phyloP scores from a whole-genome alignment of 1,140 invertebrate species.

The Holotrichia oblita region DNA sequence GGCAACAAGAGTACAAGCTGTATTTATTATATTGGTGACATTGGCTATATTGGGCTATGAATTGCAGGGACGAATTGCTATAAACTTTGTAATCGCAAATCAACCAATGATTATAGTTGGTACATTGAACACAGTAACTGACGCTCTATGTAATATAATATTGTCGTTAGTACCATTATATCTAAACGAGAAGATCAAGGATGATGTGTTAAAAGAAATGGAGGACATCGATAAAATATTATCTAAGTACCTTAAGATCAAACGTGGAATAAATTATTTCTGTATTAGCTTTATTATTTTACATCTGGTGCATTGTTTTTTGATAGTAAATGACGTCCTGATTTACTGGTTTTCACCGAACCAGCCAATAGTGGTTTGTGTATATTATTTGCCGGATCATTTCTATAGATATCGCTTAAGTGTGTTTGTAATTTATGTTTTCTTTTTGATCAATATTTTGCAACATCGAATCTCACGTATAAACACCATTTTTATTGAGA shows the following conservation, averaged over 20 bases:
- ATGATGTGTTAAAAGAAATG: not conserved
- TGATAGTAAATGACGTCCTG: not conserved
- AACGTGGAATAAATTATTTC: not conserved
- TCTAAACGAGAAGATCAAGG: not conserved
- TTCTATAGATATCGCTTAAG: not conserved
- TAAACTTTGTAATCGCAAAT: not conserved
- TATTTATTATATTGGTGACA: not conserved
- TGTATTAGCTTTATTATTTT: not conserved
- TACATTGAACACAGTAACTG: not conserved
- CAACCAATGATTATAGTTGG: not conserved
- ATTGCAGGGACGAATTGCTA: not conserved
- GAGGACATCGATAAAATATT: not conserved
- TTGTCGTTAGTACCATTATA: not conserved
- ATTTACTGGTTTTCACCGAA: not conserved
- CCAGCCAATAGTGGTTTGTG: no score
- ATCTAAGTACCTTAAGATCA: not conserved
- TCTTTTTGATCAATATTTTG: not conserved
- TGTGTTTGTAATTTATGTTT: not conserved
- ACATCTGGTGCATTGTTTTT: not conserved
- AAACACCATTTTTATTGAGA: not conserved
- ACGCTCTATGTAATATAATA: not conserved
- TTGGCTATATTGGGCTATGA: not conserved
- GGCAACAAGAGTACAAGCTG: not conserved
- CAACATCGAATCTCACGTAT: not conserved
- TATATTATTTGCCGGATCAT: not conserved